Evolutionary conservation across 2,113 vertebrate species (phyloP).

Genomic region (Chaenocephalus aceratus): DNA sequence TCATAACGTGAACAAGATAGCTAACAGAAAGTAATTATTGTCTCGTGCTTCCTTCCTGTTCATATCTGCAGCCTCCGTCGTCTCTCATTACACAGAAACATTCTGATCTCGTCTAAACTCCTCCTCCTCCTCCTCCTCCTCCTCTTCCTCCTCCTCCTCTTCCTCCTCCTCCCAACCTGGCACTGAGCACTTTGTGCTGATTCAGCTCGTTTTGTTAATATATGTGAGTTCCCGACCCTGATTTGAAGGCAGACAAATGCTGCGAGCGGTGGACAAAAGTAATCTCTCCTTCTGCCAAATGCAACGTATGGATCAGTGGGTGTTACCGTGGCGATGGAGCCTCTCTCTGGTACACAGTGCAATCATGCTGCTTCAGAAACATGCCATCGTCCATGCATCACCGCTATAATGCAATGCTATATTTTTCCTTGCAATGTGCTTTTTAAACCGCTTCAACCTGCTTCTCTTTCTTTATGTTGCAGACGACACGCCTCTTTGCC

Average conservation of each 20-base stretch:
- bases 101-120: slow-evolving; percentile 43
- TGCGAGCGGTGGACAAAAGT: slow-evolving; percentile 43
- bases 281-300: slow-evolving; percentile 54
- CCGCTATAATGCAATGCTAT: not conserved
- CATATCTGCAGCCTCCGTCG: slow-evolving; percentile 35
- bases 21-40: slow-evolving; percentile 36
- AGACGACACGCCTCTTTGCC: slow-evolving; percentile 82
- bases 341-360: not conserved
- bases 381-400: not conserved
- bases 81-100: slow-evolving; percentile 40
- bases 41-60: slow-evolving; percentile 41
- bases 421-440: slow-evolving; percentile 36
- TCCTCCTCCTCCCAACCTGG: slow-evolving; percentile 38
- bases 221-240: slow-evolving; percentile 40
- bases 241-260: slow-evolving; percentile 69
- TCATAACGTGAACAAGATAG: not conserved
- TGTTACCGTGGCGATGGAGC: not conserved
- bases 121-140: not conserved
- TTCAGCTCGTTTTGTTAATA: slow-evolving; percentile 62
- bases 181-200: slow-evolving; percentile 59
- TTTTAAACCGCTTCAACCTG: slow-evolving; percentile 30
- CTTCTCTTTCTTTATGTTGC: slow-evolving; percentile 65
- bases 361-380: not conserved
- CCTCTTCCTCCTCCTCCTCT: slow-evolving; percentile 1
- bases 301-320: slow-evolving; percentile 31